These are phyloP conservation scores for Drosophila koepferae DNA, from an alignment of 2,888 invertebrate species.

Conservation along the genomic window DNA sequence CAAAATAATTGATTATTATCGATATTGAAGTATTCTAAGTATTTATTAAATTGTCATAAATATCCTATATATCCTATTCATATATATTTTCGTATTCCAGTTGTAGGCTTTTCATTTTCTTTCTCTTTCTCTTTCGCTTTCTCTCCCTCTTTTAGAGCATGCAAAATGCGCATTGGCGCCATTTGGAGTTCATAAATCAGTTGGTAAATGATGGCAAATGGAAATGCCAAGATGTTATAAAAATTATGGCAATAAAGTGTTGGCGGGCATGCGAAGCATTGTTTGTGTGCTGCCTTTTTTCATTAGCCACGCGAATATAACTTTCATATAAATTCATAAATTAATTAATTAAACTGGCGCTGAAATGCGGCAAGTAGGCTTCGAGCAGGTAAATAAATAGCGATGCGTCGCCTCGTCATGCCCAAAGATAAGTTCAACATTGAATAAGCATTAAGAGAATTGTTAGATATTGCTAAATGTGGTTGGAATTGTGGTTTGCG, in stretches of 20 bases:
- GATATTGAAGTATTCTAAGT: not conserved
- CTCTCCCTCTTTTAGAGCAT: not conserved
- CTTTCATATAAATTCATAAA: conserved; percentile 71
- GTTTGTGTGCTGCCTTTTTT: conserved; percentile 37
- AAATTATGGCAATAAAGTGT: conserved; percentile 27
- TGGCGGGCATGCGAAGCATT: conserved; percentile 6
- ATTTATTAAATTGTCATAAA: too few species aligned
- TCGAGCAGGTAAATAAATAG: conserved; percentile 1
- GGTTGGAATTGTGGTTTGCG: not conserved
- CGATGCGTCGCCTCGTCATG: conserved; percentile 2
- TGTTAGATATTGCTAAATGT: conserved; percentile 53
- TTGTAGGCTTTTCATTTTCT: not conserved
- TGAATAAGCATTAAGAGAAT: conserved; percentile 70
- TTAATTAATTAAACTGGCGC: conserved; percentile 72
- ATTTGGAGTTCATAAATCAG: conserved; percentile 31
- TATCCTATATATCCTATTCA: too few species aligned
- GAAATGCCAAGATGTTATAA: conserved; percentile 30
- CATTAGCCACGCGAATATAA: conserved; percentile 37
- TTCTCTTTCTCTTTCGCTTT: too few species aligned
- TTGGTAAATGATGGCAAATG: conserved; percentile 36
- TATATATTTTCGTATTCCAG: not conserved
- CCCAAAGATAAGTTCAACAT: conserved; percentile 62
- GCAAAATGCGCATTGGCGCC: conserved; percentile 13
- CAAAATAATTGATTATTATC: not conserved
- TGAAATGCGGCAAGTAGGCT: conserved; percentile 7